A percentile compares a stretch with the other conserved stretches of the same genome.
Conservation (phyloP, 2,888 invertebrate species). For the Oligia strigilis region DNA sequence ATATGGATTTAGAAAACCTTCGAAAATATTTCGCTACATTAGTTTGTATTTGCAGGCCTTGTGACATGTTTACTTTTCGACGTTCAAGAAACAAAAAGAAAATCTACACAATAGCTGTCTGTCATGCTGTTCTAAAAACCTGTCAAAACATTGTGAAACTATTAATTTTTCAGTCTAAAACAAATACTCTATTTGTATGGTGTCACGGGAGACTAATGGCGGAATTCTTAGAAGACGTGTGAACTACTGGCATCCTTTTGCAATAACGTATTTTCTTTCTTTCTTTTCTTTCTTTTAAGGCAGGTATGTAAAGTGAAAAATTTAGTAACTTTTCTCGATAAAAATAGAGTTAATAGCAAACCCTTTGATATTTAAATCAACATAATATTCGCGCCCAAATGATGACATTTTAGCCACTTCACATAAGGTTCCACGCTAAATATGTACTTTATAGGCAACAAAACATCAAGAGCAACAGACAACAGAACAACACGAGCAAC, state of each 20-base stretch:
- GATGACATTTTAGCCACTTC: neutral
- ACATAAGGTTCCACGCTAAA: neutral
- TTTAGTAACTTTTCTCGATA: neutral
- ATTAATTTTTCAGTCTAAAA: slow-evolving; percentile 36
- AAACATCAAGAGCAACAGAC: too few species aligned
- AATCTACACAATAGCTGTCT: slow-evolving; percentile 2
- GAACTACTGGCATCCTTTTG: slow-evolving; percentile 28
- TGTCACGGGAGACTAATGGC: slow-evolving; percentile 37
- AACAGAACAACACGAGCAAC: too few species aligned
- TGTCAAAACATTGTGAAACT: slow-evolving; percentile 32
- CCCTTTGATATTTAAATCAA: neutral
- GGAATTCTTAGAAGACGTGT: slow-evolving; percentile 19
- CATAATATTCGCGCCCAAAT: neutral
- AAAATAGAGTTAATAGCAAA: neutral
- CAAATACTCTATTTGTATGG: slow-evolving; percentile 32
- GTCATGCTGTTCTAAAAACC: slow-evolving; percentile 4
- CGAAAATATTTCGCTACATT: neutral
- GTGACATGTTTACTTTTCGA: neutral
- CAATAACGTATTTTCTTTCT: too few species aligned
- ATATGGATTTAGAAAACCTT: neutral
- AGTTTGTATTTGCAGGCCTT: slow-evolving; percentile 8
- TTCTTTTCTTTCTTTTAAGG: neutral
- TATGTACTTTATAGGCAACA: neutral
- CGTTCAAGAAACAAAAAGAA: slow-evolving; percentile 15
- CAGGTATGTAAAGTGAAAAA: neutral